Percentiles rank a stretch among this genome's conserved stretches.
Evolutionary conservation across 2,888 invertebrate genomes (phyloP).

Genomic region (Hirtodrosophila cameraria): DNA sequence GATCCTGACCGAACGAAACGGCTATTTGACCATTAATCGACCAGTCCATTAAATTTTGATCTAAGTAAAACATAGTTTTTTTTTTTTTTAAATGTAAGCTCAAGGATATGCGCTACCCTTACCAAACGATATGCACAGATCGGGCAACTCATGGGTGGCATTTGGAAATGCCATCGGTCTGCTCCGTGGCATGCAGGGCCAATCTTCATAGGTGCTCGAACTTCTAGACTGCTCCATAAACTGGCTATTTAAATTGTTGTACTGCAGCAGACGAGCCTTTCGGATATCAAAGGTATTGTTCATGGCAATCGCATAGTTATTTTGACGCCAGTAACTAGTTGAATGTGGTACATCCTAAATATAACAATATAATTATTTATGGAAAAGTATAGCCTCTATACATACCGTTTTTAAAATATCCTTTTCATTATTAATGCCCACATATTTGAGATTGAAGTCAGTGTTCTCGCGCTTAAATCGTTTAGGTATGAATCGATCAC

Average conservation of each 20-base stretch:
- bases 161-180: constrained; percentile 76
- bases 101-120: background rate
- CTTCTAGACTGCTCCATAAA: background rate
- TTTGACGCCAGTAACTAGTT: constrained; percentile 70
- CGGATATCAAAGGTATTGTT: constrained; percentile 63
- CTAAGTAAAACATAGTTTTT: constrained; percentile 27
- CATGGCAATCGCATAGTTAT: constrained; percentile 60
- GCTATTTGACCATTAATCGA: constrained; percentile 80
- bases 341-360: constrained; percentile 18
- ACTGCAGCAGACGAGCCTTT: constrained; percentile 64
- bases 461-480: constrained; percentile 64
- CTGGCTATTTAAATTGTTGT: constrained; percentile 38
- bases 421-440: constrained; percentile 42
- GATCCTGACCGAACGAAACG: constrained; percentile 79
- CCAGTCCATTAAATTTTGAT: constrained; percentile 82
- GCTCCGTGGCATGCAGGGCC: constrained; percentile 80
- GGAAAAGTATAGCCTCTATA: background rate
- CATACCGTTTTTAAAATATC: constrained; percentile 75
- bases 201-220: constrained; percentile 66
- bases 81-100: background rate
- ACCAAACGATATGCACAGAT: constrained; percentile 30
- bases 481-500: constrained; percentile 83
- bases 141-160: constrained; percentile 82
- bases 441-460: constrained; percentile 62
- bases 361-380: background rate